A percentile compares a stretch with the other conserved stretches of the same genome.
Conservation (phyloP, 2,113 vertebrate genomes). For the Tragelaphus scriptus region DNA sequence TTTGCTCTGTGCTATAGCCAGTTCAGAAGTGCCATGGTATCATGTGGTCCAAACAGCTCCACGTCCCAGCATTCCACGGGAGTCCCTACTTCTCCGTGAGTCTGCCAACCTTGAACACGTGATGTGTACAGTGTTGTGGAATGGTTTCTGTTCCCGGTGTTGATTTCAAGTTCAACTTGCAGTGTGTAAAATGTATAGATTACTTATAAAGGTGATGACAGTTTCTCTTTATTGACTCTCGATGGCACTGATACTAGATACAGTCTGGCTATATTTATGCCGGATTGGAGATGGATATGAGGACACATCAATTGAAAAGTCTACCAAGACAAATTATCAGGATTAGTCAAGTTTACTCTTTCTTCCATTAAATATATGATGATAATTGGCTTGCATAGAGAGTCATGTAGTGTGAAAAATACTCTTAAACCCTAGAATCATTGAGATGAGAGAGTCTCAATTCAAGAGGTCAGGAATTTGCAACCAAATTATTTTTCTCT, state of each 20-base stretch:
- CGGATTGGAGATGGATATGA: background rate
- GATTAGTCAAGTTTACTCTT: background rate
- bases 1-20: background rate
- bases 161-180: background rate
- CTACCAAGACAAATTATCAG: background rate
- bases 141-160: rapidly evolving
- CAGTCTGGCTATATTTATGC: background rate
- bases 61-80: background rate
- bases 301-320: background rate
- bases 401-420: background rate
- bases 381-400: background rate
- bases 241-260: background rate
- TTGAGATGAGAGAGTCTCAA: background rate
- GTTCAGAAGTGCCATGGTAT: background rate
- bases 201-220: background rate
- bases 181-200: background rate
- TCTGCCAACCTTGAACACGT: background rate
- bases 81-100: background rate
- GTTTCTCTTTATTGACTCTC: background rate
- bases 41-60: background rate
- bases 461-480: background rate
- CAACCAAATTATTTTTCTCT: background rate
- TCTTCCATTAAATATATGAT: background rate
- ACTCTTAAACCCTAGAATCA: background rate
- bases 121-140: background rate